Base-by-base conservation (phyloP, 2,888 invertebrate genomes). In the Drosophila buzzatii region DNA sequence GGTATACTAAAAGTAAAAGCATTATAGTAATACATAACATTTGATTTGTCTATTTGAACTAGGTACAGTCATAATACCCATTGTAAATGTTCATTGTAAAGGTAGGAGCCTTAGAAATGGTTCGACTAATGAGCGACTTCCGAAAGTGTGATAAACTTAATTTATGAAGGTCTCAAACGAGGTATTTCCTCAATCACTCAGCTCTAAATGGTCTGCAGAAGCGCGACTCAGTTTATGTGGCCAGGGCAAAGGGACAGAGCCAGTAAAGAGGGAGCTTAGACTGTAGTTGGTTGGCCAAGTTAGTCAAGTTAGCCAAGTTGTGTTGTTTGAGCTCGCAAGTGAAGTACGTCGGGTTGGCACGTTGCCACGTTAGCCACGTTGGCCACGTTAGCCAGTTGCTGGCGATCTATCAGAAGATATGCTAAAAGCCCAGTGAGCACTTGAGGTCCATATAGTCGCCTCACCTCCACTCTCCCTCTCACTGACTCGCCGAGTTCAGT, bases 401-500 rank as follows among this genome's bases (percentile, higher is more conserved):
- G 53, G 71, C 88, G 83, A 85, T 88, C 83, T 82, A 80, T 85
- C 85, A 77, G 83, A 72, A 83, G 86, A 88, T 82, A 83, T 88
- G 86, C 89, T 88, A 83, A 83, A 88, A 83, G 83, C 86, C 81
- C 81, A 73, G 67, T 62, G 64, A 72, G 66, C 80, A 82, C 82
- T 87, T 79, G 51, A 70, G 59, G 44, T 20, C 57, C 44, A 27
- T 6, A 27, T 27, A 27, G 27, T 27, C 27, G 33, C 12, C 16
- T 14, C 18, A 10, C 31, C 10, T 10, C 23, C 23, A 9, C 51
- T 33, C 27, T 14, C 9, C n/a, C 23, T 27, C n/a, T 18, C 35
- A 0, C 8, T 14, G 3, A 9, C 39, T 27, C 20, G 1, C 8
- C 10, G 7, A 31, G 37, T 14, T 37, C 20, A 23, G 33, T 44